phyloP scores from a whole-genome alignment of 2,797 vertebrate species.

The Threskiornis aethiopicus region DNA sequence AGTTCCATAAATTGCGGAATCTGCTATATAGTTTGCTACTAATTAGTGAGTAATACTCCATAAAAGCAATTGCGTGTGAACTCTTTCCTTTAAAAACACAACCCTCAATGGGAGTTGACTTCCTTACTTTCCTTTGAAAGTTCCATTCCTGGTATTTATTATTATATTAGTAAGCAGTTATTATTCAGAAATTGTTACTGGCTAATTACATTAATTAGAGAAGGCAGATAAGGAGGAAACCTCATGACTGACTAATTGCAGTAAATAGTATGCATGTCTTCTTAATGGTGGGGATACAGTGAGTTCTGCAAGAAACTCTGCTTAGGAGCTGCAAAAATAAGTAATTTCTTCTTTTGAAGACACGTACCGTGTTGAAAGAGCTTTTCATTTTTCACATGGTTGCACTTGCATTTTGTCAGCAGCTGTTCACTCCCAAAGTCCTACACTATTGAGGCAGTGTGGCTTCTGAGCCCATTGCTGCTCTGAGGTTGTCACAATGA shows the following conservation, averaged over 20 bases:
- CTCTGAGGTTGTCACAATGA: background rate
- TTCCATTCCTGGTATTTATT: conserved; percentile 31
- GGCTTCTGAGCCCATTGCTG: background rate
- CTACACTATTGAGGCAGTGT: background rate
- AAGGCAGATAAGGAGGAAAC: conserved; percentile 42
- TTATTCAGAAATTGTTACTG: conserved; percentile 23
- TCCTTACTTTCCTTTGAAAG: conserved; percentile 46
- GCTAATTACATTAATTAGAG: conserved; percentile 34
- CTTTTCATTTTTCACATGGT: conserved; percentile 10
- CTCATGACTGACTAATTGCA: conserved; percentile 11
- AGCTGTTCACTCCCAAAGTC: background rate
- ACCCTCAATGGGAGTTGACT: conserved; percentile 32
- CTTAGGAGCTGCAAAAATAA: background rate
- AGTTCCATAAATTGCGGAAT: conserved; percentile 22
- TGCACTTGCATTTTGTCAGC: background rate
- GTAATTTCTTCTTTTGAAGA: background rate
- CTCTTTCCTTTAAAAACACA: conserved; percentile 55
- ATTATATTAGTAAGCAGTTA: conserved; percentile 54
- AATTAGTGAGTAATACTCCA: conserved; percentile 14
- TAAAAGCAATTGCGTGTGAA: conserved; percentile 28
- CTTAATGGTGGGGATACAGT: background rate
- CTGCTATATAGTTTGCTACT: conserved; percentile 13
- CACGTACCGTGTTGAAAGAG: background rate
- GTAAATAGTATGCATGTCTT: background rate
- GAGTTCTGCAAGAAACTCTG: background rate